Evolutionary conservation across 2,888 invertebrate species (phyloP).

Genomic region (Synanthedon tipuliformis): DNA sequence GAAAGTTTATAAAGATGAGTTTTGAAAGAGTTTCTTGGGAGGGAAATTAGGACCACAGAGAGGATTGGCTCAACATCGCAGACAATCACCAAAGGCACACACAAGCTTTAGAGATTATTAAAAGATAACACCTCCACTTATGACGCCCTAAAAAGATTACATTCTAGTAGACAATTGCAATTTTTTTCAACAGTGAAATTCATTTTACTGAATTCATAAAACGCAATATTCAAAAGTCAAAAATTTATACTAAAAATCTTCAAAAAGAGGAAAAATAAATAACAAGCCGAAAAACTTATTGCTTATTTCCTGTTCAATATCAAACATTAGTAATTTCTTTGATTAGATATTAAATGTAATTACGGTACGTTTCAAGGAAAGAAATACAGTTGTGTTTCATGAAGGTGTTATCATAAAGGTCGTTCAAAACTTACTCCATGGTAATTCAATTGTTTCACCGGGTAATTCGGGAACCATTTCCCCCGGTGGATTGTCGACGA

Average conservation of each 20-base stretch:
- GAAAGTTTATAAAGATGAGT: no score
- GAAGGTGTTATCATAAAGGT: neutral
- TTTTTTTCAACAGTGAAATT: no score
- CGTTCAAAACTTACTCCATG: slow-evolving; percentile 53
- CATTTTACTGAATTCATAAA: no score
- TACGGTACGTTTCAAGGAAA: no score
- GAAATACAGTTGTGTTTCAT: neutral
- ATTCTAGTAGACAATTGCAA: no score
- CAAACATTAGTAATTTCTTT: no score
- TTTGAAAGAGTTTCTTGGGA: slow-evolving; percentile 7
- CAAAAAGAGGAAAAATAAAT: no score
- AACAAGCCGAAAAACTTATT: no score
- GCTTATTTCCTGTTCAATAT: no score
- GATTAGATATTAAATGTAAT: no score
- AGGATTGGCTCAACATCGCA: slow-evolving; percentile 59
- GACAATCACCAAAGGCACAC: slow-evolving; percentile 21
- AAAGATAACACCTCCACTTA: neutral
- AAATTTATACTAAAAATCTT: no score
- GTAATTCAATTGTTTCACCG: slow-evolving; percentile 61
- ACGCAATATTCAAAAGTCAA: no score
- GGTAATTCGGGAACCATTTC: slow-evolving; percentile 49
- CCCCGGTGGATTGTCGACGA: slow-evolving; percentile 31
- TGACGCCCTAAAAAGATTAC: neutral
- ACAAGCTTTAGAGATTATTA: neutral
- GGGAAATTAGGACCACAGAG: slow-evolving; percentile 46